A percentile compares a stretch with the other conserved stretches of the same genome.
Conservation (phyloP, 2,888 invertebrate genomes). For the Cryptocheilus praepositus region DNA sequence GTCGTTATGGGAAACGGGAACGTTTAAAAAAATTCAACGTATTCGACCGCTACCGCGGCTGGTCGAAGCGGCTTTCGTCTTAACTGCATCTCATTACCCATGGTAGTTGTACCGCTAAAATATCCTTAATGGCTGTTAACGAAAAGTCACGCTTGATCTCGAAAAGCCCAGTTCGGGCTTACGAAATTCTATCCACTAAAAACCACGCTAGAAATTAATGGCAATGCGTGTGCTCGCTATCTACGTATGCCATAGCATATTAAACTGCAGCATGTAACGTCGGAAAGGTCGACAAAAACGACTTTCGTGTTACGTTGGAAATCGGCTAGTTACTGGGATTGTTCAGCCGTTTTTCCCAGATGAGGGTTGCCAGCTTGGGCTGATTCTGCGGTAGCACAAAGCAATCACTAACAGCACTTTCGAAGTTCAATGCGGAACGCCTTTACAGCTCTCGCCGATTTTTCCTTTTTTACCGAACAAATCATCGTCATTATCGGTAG, state of each 20-base stretch:
- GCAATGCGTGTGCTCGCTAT: slow-evolving; percentile 9
- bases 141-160: slow-evolving; percentile 46
- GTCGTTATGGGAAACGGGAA: background rate
- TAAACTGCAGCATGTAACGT: slow-evolving; percentile 19
- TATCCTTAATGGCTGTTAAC: slow-evolving; percentile 16
- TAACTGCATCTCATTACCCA: slow-evolving; percentile 32
- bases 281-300: background rate
- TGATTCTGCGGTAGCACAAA: too few species aligned
- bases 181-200: slow-evolving; percentile 40
- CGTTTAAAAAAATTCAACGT: background rate
- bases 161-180: slow-evolving; percentile 36
- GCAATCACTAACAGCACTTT: too few species aligned
- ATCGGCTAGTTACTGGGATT: background rate
- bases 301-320: slow-evolving; percentile 20
- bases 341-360: too few species aligned
- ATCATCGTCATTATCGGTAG: too few species aligned
- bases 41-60: background rate
- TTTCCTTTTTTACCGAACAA: too few species aligned
- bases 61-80: slow-evolving; percentile 24
- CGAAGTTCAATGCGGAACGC: too few species aligned
- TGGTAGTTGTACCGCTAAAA: slow-evolving; percentile 21
- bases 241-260: slow-evolving; percentile 5
- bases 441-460: too few species aligned
- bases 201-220: slow-evolving; percentile 21
- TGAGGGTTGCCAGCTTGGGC: too few species aligned